Evolutionary conservation across 2,888 invertebrate genomes (phyloP), one percentile per base, ranked within the genome.

Genomic region (Mesoligia furuncula): DNA sequence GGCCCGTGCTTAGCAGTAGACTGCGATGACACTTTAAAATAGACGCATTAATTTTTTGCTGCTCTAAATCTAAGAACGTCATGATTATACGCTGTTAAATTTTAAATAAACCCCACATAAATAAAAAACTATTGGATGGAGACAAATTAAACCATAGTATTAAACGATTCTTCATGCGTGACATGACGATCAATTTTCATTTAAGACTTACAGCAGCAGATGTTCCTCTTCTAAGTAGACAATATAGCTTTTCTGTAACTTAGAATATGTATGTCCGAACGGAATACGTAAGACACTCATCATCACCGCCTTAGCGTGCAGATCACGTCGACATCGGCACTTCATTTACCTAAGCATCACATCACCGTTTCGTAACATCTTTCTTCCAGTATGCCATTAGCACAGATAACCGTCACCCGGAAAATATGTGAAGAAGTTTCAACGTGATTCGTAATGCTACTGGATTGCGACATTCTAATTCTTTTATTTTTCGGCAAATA

Each of bases 321-420:
- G 74, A 73, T 72, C 86, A 84, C 81, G 80, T 84, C 45, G 20
- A 2, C 36, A 71, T 84, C 45, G 20, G 4, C 36, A 71, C 67
- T 57, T 84, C 80, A 83, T 90, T 88, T 88, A 85, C 77, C 78
- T 85, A 79, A 83, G 75, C 80, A 84, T 77, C 85, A 80, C 85
- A 85, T 81, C 84, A 79, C 31, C 36, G 36, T 90, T 88, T 81
- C 85, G 81, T 86, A 87, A 90, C 54, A 77, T 80, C 77, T 89
- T 87, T 90, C 88, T 87, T 88, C 77, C 66, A 87, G 74, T 75
- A 83, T 73, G 70, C 79, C 73, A 79, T 83, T 88, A 85, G 79
- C 88, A 85, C 79, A 84, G 81, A 80, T 87, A 78, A 39, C 51
- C 69, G 71, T 71, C 67, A 68, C 66, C 64, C 68, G 73, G 80